Evolutionary conservation across 1,140 invertebrate species (phyloP), one percentile per base, ranked within the genome.

Genomic region (Luehdorfia chinensis): DNA sequence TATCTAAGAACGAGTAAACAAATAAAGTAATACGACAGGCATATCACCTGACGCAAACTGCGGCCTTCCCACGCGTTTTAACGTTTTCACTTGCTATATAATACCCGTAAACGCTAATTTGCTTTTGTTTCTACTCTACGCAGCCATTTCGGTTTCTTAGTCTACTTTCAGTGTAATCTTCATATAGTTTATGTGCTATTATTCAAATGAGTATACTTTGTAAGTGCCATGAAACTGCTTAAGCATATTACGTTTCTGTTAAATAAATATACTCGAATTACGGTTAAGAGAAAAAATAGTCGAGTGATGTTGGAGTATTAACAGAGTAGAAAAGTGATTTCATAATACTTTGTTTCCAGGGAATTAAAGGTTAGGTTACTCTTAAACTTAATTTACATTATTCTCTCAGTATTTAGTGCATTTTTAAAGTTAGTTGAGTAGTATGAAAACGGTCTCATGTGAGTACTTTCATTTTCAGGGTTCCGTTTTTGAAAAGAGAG

Each of bases 101-200:
- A 63, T 57, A 50, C 39, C 21, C 21, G 44, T 55, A 59, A 61
- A 53, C 59, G 60, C 58, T 81, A 79, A 81, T 79, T 81, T 75
- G 57, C 66, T 66, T 70, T 84, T 81, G 73, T 81, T 76, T 64
- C 64, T 64, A 70, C 57, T 57, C 53, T 66, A 66, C 59, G 50
- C 55, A 68, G 56, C 58, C 62, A 73, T 74, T 77, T 75, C 55
- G 71, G 68, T 73, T 71, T 50, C 64, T 66, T 55, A 71, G 59
- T 66, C 60, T 71, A 56, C 59, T 61, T 66, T 66, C 52, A 52
- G 55, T 59, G 55, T 69, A 66, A 66, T 66, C 55, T 60, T 50
- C 55, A 46, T 57, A 52, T 57, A 67, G 55, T 63, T 59, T 55
- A 45, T 45, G 50, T 64, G 51, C 50, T 60, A 55, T 52, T 52